Evolutionary conservation across 2,113 vertebrate genomes (phyloP).

Genomic region (Pelodiscus sinensis): DNA sequence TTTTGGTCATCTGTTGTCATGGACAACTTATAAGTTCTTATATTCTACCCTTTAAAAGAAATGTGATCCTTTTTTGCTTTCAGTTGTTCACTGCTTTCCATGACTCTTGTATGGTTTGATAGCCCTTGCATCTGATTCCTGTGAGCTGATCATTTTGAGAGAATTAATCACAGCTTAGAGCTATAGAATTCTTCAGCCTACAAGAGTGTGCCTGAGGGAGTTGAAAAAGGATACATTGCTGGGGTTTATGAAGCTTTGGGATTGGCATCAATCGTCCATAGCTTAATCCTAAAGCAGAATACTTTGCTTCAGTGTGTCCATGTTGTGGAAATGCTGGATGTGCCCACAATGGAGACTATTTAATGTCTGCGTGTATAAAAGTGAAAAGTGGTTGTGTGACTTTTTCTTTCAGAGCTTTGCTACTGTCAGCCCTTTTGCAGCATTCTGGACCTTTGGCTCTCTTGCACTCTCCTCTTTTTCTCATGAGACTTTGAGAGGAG

Average conservation of each 20-base stretch:
- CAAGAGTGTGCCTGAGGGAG: background rate
- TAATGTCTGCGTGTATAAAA: background rate
- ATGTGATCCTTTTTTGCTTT: background rate
- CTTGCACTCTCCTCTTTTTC: background rate
- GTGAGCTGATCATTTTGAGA: background rate
- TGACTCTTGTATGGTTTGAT: background rate
- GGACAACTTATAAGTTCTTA: accelerated
- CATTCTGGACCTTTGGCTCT: conserved; percentile 39
- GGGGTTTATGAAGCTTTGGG: background rate
- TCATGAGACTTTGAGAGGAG: conserved; percentile 24
- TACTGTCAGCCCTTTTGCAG: conserved; percentile 9
- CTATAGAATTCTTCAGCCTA: background rate
- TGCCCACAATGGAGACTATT: background rate
- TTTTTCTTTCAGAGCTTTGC: conserved; percentile 8
- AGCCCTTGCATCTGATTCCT: background rate
- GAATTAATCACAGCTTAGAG: background rate
- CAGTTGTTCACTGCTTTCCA: background rate
- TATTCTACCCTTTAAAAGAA: background rate
- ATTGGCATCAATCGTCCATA: background rate
- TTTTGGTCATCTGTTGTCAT: background rate
- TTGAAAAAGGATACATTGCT: background rate
- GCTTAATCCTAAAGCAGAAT: background rate
- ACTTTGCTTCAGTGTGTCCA: background rate
- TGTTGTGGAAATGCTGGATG: background rate
- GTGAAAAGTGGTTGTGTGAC: background rate